Evolutionary conservation across 2,888 invertebrate genomes (phyloP).

Genomic region (Cataglyphis albicans): DNA sequence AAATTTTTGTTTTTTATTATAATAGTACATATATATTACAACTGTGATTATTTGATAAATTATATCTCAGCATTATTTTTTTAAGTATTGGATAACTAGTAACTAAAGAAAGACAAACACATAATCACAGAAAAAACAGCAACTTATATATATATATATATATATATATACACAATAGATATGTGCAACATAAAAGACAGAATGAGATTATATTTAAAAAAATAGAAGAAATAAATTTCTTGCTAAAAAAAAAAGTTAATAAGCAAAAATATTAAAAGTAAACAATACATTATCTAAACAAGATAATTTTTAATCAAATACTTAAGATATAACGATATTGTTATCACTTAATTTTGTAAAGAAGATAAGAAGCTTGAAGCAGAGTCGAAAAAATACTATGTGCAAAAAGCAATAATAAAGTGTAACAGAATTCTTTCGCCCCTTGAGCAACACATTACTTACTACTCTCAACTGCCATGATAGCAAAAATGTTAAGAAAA

Average conservation of each 20-base stretch:
- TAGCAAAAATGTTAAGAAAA: constrained; percentile 79
- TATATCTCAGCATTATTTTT: constrained; percentile 49
- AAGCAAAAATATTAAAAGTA: constrained; percentile 44
- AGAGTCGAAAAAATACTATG: constrained; percentile 10
- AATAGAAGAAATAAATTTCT: neutral
- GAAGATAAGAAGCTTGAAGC: constrained; percentile 40
- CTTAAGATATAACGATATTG: constrained; percentile 17
- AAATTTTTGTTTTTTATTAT: constrained; percentile 2
- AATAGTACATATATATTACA: neutral
- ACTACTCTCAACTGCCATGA: constrained; percentile 83
- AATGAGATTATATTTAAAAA: neutral
- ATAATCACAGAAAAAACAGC: constrained; percentile 51
- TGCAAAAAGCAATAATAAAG: constrained; percentile 36
- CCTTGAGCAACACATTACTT: constrained; percentile 77
- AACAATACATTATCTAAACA: neutral
- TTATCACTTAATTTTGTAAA: constrained; percentile 35
- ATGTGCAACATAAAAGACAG: constrained; percentile 31
- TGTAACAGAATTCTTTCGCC: constrained; percentile 47
- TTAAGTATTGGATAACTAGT: constrained; percentile 83
- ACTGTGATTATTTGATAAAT: constrained; percentile 4
- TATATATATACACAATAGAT: constrained; percentile 1
- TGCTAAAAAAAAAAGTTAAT: constrained; percentile 27
- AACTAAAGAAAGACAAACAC: constrained; percentile 63
- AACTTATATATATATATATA: too few relatives aligned
- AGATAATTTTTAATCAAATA: constrained; percentile 28